Evolutionary conservation across 2,888 invertebrate genomes (phyloP).

Genomic region (Drosophila limbata): DNA sequence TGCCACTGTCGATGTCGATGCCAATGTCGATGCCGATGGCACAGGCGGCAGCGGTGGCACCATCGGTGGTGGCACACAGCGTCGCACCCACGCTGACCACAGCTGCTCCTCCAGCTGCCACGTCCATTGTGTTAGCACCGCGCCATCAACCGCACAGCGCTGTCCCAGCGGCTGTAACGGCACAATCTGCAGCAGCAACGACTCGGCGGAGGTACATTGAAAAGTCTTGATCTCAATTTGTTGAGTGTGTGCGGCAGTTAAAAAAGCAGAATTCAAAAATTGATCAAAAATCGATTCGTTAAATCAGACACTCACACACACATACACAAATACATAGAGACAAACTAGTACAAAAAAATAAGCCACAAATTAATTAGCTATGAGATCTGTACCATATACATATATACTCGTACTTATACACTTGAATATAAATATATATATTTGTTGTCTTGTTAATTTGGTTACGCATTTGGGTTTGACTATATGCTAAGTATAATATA

Average conservation of each 20-base stretch:
- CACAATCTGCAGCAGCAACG: conserved; percentile 89
- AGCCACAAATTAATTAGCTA: conserved; percentile 62
- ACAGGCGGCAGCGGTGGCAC: conserved; percentile 85
- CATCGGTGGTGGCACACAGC: conserved; percentile 77
- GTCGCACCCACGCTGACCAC: conserved; percentile 84
- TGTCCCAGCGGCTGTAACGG: conserved; percentile 82
- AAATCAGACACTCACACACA: conserved; percentile 13
- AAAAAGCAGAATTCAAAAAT: conserved; percentile 84
- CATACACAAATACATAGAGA: conserved; percentile 9
- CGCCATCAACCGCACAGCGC: conserved; percentile 85
- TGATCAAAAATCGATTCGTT: conserved; percentile 34
- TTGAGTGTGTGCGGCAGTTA: conserved; percentile 32
- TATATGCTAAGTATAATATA: conserved; percentile 64
- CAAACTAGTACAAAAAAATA: conserved; percentile 23
- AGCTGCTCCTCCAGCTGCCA: conserved; percentile 85
- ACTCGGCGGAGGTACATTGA: conserved; percentile 90
- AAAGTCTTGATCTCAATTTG: conserved; percentile 43
- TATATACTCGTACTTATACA: conserved; percentile 24
- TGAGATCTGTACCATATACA: conserved; percentile 72
- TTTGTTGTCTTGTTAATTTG: conserved; percentile 80
- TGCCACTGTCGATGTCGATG: conserved; percentile 83
- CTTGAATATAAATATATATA: conserved; percentile 45
- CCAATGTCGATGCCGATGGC: conserved; percentile 65
- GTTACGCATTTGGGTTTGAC: conserved; percentile 80
- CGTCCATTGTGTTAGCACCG: conserved; percentile 89